phyloP scores from a whole-genome alignment of 2,888 invertebrate genomes.

The Plutella xylostella region DNA sequence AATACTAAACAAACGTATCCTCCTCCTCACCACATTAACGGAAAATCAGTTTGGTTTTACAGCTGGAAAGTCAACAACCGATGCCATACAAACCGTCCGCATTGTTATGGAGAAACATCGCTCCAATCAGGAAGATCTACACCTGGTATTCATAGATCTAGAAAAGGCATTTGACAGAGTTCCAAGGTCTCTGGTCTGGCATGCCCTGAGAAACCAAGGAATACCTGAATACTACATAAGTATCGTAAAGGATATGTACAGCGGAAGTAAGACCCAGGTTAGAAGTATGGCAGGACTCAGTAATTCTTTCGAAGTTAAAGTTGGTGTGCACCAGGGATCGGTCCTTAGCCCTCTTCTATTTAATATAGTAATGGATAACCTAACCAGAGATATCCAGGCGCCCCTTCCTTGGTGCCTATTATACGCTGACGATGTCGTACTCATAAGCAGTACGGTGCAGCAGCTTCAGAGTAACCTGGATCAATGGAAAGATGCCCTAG shows the following conservation, averaged over 20 bases:
- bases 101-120: constrained; percentile 13
- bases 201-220: neutral
- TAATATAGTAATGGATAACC: constrained; percentile 11
- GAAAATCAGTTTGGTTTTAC: constrained; percentile 2
- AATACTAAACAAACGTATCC: neutral
- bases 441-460: too few species aligned
- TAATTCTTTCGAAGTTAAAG: constrained; percentile 8
- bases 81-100: constrained; percentile 10
- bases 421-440: too few species aligned
- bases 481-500: too few species aligned
- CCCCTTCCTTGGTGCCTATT: too few species aligned
- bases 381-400: too few species aligned
- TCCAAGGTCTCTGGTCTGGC: neutral
- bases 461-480: too few species aligned
- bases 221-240: neutral
- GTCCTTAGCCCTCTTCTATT: constrained; percentile 12
- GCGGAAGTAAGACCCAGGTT: too few species aligned
- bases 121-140: constrained; percentile 11
- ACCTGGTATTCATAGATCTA: constrained; percentile 3
- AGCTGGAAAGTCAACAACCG: neutral
- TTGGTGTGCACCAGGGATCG: constrained; percentile 14
- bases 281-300: constrained; percentile 6
- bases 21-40: neutral
- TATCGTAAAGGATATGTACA: neutral
- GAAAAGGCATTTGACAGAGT: constrained; percentile 13